phyloP scores from a whole-genome alignment of 2,797 vertebrate species.

The Neosalanx taihuensis region DNA sequence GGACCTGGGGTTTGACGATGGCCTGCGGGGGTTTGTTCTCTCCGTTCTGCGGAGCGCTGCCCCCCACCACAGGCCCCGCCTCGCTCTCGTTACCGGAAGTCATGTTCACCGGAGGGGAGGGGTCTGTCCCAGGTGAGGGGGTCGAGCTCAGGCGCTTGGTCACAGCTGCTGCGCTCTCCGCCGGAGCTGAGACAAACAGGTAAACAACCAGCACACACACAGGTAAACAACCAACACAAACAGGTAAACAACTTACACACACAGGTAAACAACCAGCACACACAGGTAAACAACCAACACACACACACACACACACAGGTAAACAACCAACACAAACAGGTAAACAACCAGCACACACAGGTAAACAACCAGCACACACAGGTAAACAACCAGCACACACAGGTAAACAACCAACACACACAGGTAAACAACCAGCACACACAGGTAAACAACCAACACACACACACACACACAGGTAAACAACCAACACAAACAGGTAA shows the following conservation, averaged over 20 bases:
- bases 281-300: background rate
- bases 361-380: no score
- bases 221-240: no score
- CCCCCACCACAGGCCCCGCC: constrained; percentile 78
- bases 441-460: no score
- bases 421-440: no score
- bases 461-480: background rate
- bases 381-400: background rate
- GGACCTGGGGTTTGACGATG: constrained; percentile 96
- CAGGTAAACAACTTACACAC: no score
- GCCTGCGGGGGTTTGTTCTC: constrained; percentile 96
- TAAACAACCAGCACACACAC: background rate
- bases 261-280: no score
- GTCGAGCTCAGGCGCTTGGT: constrained; percentile 74
- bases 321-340: no score
- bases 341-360: no score
- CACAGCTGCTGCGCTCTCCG: constrained; percentile 65
- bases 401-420: no score
- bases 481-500: background rate
- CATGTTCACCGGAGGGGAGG: constrained; percentile 73
- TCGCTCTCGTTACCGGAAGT: constrained; percentile 87
- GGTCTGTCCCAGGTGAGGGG: constrained; percentile 56
- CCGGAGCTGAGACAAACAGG: background rate
- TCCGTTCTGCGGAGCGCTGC: constrained; percentile 85
- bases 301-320: no score